Evolutionary conservation across 53 echinoderm and acorn worm species (phyloP), one percentile per base, ranked within the genome.

Genomic region (Antedon mediterranea): DNA sequence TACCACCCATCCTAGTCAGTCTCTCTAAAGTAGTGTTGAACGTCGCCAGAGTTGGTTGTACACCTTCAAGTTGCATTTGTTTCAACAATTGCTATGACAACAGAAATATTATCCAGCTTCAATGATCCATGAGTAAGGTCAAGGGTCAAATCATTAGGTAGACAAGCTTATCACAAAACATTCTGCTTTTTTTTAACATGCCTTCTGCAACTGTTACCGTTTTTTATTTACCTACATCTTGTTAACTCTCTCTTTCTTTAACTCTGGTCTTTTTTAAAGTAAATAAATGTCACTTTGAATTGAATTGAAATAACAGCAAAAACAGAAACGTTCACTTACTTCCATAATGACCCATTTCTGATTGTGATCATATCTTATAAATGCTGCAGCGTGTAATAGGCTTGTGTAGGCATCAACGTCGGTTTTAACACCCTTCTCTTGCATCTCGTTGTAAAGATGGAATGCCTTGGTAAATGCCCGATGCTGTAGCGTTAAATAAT

Each of bases 381-480:
- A 81, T 30, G 74, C 43, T 27, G 81, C 87, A 23, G 81, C 87
- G 75, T 82, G 79, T 78, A 95, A 89, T 75, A 95, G 88, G 26
- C 85, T 82, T 74, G 89, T 95, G 85, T 95, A 95, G 23, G 89
- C 83, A 33, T 82, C 73, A 2, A 89, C 76, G 20, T 87, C 85
- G 26, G 86, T 79, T 77, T 86, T 86, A 9, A 92, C 81, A 15
- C 84, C 86, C 28, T 75, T 85, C 72, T 92, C 89, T 72, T 95
- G 97, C 97, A 92, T 92, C 82, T 92, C 89, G 71, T 95, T 95
- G 79, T 92, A 92, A 31, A 95, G 72, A 78, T 85, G 80, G 34
- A 89, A 92, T 32, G 97, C 97, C 71, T 85, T 87, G 27, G 76
- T 72, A 32, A 85, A 77, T 18, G 89, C 89, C 30, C 85, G 85